phyloP scores from a whole-genome alignment of 2,113 vertebrate species.

The Cyanoliseus patagonus region DNA sequence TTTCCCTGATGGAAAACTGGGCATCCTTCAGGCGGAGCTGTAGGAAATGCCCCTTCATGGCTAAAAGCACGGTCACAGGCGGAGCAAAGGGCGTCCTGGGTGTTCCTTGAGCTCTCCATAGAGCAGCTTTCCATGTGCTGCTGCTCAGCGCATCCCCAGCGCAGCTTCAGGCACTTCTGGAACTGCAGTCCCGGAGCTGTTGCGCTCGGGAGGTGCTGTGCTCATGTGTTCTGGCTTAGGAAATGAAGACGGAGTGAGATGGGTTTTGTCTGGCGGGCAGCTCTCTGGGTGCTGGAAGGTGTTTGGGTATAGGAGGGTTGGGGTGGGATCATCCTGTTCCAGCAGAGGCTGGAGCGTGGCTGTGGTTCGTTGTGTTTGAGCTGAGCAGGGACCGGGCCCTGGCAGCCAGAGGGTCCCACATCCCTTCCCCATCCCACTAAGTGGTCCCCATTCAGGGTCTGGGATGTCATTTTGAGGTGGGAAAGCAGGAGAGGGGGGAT shows the following conservation, averaged over 20 bases:
- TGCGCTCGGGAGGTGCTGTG: accelerated
- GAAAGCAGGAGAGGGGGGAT: accelerated
- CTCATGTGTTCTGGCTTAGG: neutral
- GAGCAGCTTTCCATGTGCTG: accelerated
- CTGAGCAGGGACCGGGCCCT: accelerated
- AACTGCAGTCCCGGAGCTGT: neutral
- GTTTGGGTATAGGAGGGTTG: neutral
- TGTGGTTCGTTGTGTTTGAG: accelerated
- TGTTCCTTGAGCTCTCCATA: neutral
- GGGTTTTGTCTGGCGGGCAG: neutral
- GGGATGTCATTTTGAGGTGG: neutral
- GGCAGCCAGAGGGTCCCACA: accelerated
- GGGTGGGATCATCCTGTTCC: accelerated
- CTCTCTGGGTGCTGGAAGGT: neutral
- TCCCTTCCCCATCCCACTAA: neutral
- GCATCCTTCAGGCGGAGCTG: neutral
- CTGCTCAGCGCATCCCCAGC: neutral
- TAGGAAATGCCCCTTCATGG: neutral
- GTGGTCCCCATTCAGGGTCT: neutral
- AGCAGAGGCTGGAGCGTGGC: neutral
- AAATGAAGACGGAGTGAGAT: accelerated
- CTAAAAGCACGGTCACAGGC: neutral
- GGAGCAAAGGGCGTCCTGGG: neutral
- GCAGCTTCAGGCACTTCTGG: neutral
- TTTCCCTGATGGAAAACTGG: neutral